Conservation (phyloP, 2,113 vertebrate genomes). For the Ranitomeya variabilis region DNA sequence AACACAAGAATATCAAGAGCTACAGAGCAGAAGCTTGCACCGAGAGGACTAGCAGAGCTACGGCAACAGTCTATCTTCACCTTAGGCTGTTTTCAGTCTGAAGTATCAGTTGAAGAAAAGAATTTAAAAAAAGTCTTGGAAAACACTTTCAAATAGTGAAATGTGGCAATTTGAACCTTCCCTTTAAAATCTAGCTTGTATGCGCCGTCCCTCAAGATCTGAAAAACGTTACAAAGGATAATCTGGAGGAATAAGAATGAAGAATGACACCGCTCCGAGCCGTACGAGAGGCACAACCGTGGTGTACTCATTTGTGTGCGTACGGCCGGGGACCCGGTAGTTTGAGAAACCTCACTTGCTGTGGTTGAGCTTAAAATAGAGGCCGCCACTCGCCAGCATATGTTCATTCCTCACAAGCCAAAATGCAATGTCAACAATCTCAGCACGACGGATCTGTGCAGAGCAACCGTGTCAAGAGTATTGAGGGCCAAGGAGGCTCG, state of each 20-base stretch:
- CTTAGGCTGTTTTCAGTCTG: no score
- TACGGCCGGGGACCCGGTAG: not conserved
- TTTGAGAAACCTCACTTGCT: slow-evolving; percentile 24
- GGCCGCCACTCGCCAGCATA: slow-evolving; percentile 18
- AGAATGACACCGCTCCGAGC: not conserved
- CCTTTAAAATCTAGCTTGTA: not conserved
- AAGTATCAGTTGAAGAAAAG: no score
- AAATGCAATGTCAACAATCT: slow-evolving; percentile 23
- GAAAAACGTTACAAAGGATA: not conserved
- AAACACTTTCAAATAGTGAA: no score
- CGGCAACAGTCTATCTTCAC: no score
- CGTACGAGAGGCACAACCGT: not conserved
- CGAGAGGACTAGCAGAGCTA: no score
- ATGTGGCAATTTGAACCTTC: not conserved
- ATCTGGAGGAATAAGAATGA: not conserved
- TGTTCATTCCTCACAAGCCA: slow-evolving; percentile 12
- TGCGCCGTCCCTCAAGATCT: not conserved
- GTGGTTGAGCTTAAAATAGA: slow-evolving; percentile 41
- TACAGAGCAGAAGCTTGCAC: no score
- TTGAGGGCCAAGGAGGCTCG: not conserved
- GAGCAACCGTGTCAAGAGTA: not conserved
- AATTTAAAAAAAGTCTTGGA: no score
- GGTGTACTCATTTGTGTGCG: not conserved
- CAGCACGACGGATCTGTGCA: not conserved
- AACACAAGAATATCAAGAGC: no score